phyloP scores from a whole-genome alignment of 1,140 invertebrate species.

The Gryon sp. region DNA sequence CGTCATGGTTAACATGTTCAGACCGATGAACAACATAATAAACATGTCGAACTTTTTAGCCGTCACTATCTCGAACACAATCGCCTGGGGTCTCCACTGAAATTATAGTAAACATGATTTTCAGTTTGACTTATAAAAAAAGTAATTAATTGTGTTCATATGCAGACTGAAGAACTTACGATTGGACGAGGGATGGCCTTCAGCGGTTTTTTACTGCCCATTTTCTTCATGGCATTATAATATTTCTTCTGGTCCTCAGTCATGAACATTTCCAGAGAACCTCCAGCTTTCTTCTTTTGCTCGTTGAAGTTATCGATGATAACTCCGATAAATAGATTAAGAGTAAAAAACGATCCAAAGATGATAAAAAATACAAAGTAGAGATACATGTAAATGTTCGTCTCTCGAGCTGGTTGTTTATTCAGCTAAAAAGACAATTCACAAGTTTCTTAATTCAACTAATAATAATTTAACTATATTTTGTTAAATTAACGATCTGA shows the following conservation, averaged over 20 bases:
- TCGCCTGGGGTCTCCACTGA: constrained; percentile 96
- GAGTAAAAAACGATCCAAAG: constrained; percentile 94
- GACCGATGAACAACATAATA: constrained; percentile 99
- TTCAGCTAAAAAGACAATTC: constrained; percentile 83
- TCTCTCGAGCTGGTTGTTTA: constrained; percentile 95
- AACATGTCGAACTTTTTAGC: constrained; percentile 99
- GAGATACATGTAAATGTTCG: constrained; percentile 97
- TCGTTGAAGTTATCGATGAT: constrained; percentile 97
- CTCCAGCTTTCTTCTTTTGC: constrained; percentile 99
- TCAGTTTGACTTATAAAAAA: too few relatives aligned
- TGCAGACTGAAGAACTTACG: too few relatives aligned
- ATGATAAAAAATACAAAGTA: constrained; percentile 98
- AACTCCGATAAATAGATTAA: constrained; percentile 96
- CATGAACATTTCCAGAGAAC: constrained; percentile 99
- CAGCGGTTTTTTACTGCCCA: constrained; percentile 98
- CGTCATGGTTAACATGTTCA: constrained; percentile 99
- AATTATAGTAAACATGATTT: too few relatives aligned
- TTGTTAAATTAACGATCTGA: neutral
- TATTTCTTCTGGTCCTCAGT: constrained; percentile 99
- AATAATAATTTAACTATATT: neutral
- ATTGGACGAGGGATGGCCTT: constrained; percentile 98
- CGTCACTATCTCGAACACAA: constrained; percentile 97
- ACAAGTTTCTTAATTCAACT: neutral
- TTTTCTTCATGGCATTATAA: constrained; percentile 99
- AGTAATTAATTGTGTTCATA: too few relatives aligned